Percentiles rank a stretch among this genome's conserved stretches.
These are phyloP conservation scores for Rhamphomyia laevipes DNA, from an alignment of 2,888 invertebrate species.

Conservation along the genomic window DNA sequence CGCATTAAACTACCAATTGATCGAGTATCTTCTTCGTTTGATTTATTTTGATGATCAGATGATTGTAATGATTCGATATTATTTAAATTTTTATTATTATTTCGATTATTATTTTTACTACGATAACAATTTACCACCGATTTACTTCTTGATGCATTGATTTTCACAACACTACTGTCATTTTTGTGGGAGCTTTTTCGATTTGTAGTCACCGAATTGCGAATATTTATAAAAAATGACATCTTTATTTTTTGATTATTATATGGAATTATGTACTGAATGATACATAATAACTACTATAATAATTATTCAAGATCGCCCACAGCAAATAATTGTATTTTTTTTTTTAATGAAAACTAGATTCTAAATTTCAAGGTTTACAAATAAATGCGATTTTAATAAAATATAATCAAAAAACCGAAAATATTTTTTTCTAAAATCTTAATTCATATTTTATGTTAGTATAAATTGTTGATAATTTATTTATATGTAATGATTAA, in stretches of 20 bases:
- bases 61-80: not conserved
- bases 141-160: not conserved
- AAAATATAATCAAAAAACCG: no score
- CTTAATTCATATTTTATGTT: no score
- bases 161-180: no score
- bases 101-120: not conserved
- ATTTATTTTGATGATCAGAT: not conserved
- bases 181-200: no score
- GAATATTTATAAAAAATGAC: no score
- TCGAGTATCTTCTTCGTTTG: not conserved
- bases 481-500: no score
- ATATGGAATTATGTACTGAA: not conserved
- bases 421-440: no score
- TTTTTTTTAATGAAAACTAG: not conserved
- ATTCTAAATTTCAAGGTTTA: not conserved
- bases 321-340: not conserved
- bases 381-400: no score
- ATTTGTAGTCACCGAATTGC: no score
- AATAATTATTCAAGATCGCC: not conserved
- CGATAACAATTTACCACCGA: not conserved
- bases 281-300: not conserved
- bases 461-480: no score
- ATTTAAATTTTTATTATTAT: not conserved
- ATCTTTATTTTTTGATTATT: not conserved
- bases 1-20: conserved; percentile 15